Base-by-base conservation (phyloP, 1,140 invertebrate species). In the Zophobas atratus region DNA sequence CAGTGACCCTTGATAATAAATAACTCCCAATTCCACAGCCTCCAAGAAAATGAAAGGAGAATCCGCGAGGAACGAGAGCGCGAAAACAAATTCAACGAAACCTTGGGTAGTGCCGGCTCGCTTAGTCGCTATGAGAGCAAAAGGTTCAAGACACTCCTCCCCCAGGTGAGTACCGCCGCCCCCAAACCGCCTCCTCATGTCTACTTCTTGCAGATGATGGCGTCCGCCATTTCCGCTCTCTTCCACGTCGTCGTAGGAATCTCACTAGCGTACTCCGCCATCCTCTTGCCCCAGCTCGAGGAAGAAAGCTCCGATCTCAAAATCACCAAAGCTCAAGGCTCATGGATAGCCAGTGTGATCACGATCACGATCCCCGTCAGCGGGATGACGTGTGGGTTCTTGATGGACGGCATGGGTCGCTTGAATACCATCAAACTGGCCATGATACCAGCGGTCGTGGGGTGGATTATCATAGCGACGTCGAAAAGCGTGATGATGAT, bases 341-440 rank as follows among this genome's bases (percentile, higher is more conserved):
- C 88, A 8, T 90, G 88, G 88, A 87, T 90, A 89, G 89, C 88
- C 0, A 90, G 88, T 82, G 82, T 89, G 63, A 85, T 89, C 33
- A 88, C 90, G 6, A 79, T 91, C 0, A 84, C 86, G 6, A 87
- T 88, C 1, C 88, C 90, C 0, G 32, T 90, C 6, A 89, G 89
- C 6, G 88, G 88, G 1, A 36, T 90, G 0, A 48, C 89, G n/a
- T 87, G 87, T 36, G 87, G 90, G 33, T 89, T 88, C 77, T 75
- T 89, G 1, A 90, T 93, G 83, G 92, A 93, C 77, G 86, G 83
- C 33, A 81, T 91, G 49, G 92, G 93, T 6, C 84, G 92, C 36
- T 86, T 91, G 79, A 87, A 85, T 60, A 90, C 91, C 0, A 86
- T 94, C 6, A 87, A 90, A 78, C 67, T 91, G 0, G 88, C 90